Evolutionary conservation across 2,888 invertebrate species (phyloP).

Genomic region (Argyresthia albistria): DNA sequence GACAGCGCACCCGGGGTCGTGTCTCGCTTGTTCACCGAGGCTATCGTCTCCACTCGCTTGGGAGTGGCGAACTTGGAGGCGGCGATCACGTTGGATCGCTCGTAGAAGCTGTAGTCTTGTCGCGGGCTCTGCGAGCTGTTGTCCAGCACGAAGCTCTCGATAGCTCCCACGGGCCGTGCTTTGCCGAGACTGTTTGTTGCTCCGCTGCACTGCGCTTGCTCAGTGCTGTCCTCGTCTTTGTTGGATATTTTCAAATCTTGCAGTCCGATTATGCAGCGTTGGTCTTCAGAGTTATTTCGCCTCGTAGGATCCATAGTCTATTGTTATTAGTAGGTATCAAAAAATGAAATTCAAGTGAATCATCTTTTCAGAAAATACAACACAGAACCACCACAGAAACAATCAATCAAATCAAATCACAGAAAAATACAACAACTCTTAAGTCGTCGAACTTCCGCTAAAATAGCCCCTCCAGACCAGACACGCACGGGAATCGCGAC

Average conservation of each 20-base stretch:
- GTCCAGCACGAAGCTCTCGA: conserved; percentile 76
- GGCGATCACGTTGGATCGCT: conserved; percentile 82
- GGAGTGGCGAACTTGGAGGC: conserved; percentile 85
- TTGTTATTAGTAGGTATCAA: conserved; percentile 27
- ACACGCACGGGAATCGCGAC: too few relatives aligned
- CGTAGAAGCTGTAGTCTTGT: conserved; percentile 70
- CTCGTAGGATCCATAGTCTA: conserved; percentile 51
- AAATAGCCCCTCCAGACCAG: too few relatives aligned
- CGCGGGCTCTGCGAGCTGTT: conserved; percentile 50
- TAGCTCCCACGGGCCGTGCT: conserved; percentile 74
- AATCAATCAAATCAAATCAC: too few relatives aligned
- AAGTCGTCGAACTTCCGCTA: too few relatives aligned
- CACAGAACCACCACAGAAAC: not conserved
- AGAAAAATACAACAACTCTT: too few relatives aligned
- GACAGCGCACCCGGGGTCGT: conserved; percentile 42
- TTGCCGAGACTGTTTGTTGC: conserved; percentile 48
- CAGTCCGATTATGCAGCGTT: conserved; percentile 59
- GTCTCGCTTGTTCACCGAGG: conserved; percentile 56
- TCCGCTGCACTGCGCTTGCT: conserved; percentile 56
- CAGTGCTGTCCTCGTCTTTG: conserved; percentile 64
- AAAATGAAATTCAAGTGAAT: conserved; percentile 20
- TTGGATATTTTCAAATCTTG: conserved; percentile 67
- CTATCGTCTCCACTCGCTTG: conserved; percentile 78
- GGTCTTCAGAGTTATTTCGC: conserved; percentile 54
- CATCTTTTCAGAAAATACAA: conserved; percentile 15